These are phyloP conservation scores for Trachelus stipa DNA, from an alignment of 2,888 invertebrate genomes.

Conservation along the genomic window DNA sequence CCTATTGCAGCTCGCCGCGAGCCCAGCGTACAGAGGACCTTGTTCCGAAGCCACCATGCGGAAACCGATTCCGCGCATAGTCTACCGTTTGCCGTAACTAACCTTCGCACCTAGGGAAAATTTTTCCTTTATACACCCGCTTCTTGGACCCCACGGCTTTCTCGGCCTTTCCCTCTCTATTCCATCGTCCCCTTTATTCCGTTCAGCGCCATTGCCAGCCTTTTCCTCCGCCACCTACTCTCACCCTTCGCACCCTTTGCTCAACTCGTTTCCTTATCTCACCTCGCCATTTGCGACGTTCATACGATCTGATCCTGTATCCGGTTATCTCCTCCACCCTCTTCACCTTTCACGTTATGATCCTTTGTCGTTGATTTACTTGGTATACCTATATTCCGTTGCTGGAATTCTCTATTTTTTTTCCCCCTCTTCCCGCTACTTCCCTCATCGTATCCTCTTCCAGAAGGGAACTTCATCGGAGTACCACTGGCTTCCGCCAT, in stretches of 20 bases:
- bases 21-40: conserved; percentile 28
- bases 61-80: conserved; percentile 34
- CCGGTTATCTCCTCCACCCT: not conserved
- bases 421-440: not conserved
- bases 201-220: not conserved
- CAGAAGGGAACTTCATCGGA: no score
- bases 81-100: conserved; percentile 38
- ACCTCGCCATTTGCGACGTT: not conserved
- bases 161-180: conserved; percentile 12
- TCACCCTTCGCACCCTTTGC: not conserved
- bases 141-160: conserved; percentile 32
- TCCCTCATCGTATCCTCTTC: not conserved
- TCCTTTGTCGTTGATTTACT: not conserved
- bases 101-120: conserved; percentile 40
- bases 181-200: conserved; percentile 3
- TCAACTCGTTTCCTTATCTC: not conserved
- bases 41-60: conserved; percentile 45
- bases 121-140: conserved; percentile 40
- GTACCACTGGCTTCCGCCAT: no score
- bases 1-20: conserved; percentile 1
- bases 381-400: not conserved
- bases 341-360: not conserved
- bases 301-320: not conserved
- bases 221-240: no score
- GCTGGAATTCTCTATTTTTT: not conserved